These are phyloP conservation scores for Pachydiplax longipennis DNA, from an alignment of 2,888 invertebrate species.

Conservation along the genomic window DNA sequence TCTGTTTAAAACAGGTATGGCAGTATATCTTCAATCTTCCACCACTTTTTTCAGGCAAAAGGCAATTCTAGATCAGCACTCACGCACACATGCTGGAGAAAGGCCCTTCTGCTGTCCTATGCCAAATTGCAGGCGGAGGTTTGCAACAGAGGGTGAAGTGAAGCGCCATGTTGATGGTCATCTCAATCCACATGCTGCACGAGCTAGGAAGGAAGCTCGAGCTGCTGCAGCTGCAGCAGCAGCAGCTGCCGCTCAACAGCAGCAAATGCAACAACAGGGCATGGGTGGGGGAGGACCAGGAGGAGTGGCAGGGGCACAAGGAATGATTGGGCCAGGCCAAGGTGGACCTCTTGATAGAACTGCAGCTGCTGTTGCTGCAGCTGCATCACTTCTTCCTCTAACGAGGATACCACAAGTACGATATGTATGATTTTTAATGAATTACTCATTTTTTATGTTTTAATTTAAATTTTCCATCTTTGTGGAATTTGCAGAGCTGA, in stretches of 20 bases:
- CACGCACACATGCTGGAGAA: conserved; percentile 86
- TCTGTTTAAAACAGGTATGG: too few relatives aligned
- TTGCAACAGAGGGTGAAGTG: conserved; percentile 87
- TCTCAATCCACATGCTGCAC: conserved; percentile 86
- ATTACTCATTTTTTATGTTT: background rate
- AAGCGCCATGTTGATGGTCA: conserved; percentile 93
- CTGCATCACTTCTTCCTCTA: conserved; percentile 24
- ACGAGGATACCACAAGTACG: conserved; percentile 24
- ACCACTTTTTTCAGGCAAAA: conserved; percentile 68
- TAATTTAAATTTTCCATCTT: background rate
- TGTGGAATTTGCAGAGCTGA: background rate
- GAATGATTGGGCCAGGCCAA: background rate
- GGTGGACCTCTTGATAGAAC: conserved; percentile 26
- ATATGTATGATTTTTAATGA: too few relatives aligned
- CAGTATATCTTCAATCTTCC: background rate
- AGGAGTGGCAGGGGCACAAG: conserved; percentile 52
- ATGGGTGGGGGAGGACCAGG: conserved; percentile 60
- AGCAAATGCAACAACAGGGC: conserved; percentile 59
- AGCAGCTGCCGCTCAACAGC: conserved; percentile 61
- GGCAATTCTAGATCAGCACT: conserved; percentile 88
- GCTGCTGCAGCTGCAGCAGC: conserved; percentile 55
- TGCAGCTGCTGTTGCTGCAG: conserved; percentile 46
- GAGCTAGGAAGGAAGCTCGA: conserved; percentile 67
- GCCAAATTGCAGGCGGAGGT: conserved; percentile 87
- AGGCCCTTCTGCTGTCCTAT: conserved; percentile 90